Base-by-base conservation (phyloP, 1,140 invertebrate species). In the Chrysoperla carnea region DNA sequence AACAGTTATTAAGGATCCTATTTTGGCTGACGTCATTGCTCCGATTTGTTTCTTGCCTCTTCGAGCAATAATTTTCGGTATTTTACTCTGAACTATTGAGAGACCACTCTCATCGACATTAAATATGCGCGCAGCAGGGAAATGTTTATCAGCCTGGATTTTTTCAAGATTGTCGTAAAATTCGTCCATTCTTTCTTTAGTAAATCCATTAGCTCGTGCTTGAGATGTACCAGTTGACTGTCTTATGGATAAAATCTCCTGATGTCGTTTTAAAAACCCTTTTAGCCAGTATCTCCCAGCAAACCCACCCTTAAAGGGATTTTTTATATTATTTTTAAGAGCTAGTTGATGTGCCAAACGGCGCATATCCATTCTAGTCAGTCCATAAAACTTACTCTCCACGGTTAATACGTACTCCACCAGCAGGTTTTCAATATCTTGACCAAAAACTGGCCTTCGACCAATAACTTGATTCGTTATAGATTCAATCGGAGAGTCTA, bases 101-200 rank as follows among this genome's bases (percentile, higher is more conserved):
- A 60, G 14, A 39, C 56, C 57, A 4, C 50, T 57, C 49, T 61
- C 58, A 38, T 61, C 55, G 6, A 60, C 54, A 49, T 60, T 62
- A 42, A 52, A 62, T 31, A 62, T 52, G 39, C 52, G 40, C 6
- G 52, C 45, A 41, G 52, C 17, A 44, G 54, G 40, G 49, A 45
- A 59, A 14, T 47, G 45, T 8, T 41, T 41, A 36, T 41, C 38
- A 6, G 11, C 14, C 39, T 15, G 28, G 15, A 12, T 43, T 13
- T 42, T 37, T 36, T 40, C 31, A 44, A 42, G 14, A 33, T 48
- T 29, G 27, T 39, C 12, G 40, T 27, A n/a, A 11, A 44, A 40
- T 29, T 23, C 17, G 17, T 23, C 17, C 17, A 23, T 23, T 23
- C 17, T 23, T 23, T 23, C 2, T 23, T 36, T 15, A 43, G 43